Percentiles rank a stretch among this genome's conserved stretches.
Conservation (phyloP, 1,140 invertebrate species). For the Leptinotarsa texana region DNA sequence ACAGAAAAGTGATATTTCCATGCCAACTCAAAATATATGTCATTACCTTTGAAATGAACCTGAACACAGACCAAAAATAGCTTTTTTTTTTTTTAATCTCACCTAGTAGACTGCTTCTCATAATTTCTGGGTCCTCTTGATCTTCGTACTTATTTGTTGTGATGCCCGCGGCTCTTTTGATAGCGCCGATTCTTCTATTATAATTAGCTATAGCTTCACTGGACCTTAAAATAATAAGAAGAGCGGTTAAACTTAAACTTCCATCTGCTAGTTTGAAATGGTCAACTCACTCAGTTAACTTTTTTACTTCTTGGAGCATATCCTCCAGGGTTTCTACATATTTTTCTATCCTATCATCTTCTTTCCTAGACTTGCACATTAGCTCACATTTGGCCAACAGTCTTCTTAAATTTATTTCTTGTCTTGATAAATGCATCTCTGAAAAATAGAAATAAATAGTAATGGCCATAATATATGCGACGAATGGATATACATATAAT, state of each 20-base stretch:
- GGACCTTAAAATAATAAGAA: slow-evolving; percentile 29
- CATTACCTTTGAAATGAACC: neutral
- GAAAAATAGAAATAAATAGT: too few species aligned
- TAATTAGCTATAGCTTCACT: slow-evolving; percentile 40
- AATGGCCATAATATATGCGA: too few species aligned
- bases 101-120: slow-evolving; percentile 47
- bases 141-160: slow-evolving; percentile 39
- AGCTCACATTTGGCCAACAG: slow-evolving; percentile 72
- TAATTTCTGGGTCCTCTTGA: slow-evolving; percentile 37
- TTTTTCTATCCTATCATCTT: slow-evolving; percentile 72
- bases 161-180: slow-evolving; percentile 41
- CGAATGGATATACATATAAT: too few species aligned
- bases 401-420: slow-evolving; percentile 73
- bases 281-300: slow-evolving; percentile 61
- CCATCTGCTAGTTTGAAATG: neutral
- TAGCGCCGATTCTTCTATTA: slow-evolving; percentile 39
- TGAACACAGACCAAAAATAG: neutral
- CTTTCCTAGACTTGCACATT: slow-evolving; percentile 69
- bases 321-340: slow-evolving; percentile 70
- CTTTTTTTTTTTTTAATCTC: neutral
- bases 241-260: slow-evolving; percentile 11
- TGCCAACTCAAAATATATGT: slow-evolving; percentile 10
- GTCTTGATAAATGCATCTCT: slow-evolving; percentile 56
- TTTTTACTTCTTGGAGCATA: slow-evolving; percentile 70
- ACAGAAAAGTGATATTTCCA: neutral